These are phyloP conservation scores for Rostratula benghalensis DNA, from an alignment of 2,113 vertebrate genomes.

Conservation along the genomic window DNA sequence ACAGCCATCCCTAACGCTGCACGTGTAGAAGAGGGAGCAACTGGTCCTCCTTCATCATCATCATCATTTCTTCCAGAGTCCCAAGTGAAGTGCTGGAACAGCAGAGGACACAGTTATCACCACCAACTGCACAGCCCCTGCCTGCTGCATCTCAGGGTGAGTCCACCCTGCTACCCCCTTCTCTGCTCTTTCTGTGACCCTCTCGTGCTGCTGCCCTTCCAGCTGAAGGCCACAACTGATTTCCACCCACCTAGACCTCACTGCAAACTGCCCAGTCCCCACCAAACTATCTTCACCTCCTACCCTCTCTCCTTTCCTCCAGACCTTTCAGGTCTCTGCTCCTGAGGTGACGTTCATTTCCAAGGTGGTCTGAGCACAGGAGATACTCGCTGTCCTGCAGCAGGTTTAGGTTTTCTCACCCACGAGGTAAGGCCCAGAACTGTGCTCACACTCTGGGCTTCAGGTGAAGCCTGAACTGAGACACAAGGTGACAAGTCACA, in stretches of 20 bases:
- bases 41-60: neutral
- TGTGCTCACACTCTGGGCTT: neutral
- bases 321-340: neutral
- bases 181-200: neutral
- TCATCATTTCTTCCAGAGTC: neutral
- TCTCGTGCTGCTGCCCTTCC: neutral
- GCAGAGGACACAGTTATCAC: neutral
- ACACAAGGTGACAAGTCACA: neutral
- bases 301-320: too few species aligned
- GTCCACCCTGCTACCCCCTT: neutral
- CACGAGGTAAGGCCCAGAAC: neutral
- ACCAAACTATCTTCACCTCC: too few species aligned
- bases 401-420: neutral
- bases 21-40: accelerated
- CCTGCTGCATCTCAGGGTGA: neutral
- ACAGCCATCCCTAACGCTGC: too few species aligned
- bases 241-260: neutral
- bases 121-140: neutral
- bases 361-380: neutral
- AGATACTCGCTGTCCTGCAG: neutral
- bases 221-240: neutral
- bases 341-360: neutral
- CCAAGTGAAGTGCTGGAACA: accelerated
- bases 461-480: neutral
- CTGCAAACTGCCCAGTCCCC: too few species aligned